phyloP scores from a whole-genome alignment of 2,888 invertebrate species.

The Heliconius cydno region DNA sequence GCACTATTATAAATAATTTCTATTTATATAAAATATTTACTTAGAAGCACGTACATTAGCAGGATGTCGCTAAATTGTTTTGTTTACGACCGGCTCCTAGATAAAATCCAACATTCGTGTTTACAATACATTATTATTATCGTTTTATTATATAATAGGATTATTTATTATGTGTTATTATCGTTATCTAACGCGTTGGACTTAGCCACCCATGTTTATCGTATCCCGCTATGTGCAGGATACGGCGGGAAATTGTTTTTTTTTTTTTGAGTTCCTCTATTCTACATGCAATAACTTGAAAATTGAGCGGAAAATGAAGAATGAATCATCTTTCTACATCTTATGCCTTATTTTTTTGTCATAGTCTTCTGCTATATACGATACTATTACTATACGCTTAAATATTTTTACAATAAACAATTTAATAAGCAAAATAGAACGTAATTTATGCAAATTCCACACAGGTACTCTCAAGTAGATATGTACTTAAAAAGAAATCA shows the following conservation, averaged over 20 bases:
- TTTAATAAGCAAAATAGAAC: neutral
- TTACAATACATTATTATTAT: slow-evolving; percentile 8
- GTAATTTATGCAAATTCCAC: neutral
- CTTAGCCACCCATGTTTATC: neutral
- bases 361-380: too few relatives aligned
- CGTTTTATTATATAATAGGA: neutral
- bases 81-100: slow-evolving; percentile 5
- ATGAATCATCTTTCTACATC: too few relatives aligned
- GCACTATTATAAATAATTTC: neutral
- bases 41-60: slow-evolving; percentile 28
- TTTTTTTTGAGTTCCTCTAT: neutral
- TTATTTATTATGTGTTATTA: neutral
- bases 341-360: too few relatives aligned
- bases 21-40: slow-evolving; percentile 15
- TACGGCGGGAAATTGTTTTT: too few relatives aligned
- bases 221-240: too few relatives aligned
- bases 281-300: neutral
- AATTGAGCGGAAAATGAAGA: too few relatives aligned
- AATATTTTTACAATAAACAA: too few relatives aligned
- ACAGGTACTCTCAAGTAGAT: neutral
- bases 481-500: neutral
- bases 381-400: too few relatives aligned
- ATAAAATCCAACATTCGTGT: slow-evolving; percentile 14
- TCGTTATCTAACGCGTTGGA: neutral
- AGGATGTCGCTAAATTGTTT: slow-evolving; percentile 29